Evolutionary conservation across 1,140 invertebrate genomes (phyloP), one percentile per base, ranked within the genome.

Genomic region (Drosophila saltans): DNA sequence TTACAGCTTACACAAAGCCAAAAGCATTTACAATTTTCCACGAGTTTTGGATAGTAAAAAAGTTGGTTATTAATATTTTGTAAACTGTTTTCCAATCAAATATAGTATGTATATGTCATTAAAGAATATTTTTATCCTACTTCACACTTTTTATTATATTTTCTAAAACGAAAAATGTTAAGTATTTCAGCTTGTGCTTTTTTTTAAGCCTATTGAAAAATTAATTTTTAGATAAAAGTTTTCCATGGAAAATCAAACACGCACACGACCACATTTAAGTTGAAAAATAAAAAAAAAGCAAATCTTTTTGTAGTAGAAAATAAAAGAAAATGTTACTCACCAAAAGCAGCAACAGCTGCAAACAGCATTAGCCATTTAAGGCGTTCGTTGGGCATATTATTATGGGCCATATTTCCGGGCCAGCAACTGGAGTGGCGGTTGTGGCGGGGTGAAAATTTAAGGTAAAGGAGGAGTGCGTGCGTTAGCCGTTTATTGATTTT

Each of bases 351-450:
- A 80, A 88, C 83, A 88, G 83, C 82, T 86, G 82, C 76, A 76
- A 69, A 88, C 67, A 88, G 76, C 66, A 80, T 82, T 88, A 88
- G 82, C 82, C 83, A 82, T 72, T 86, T 80, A 55, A 65, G 76
- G 76, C 80, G 76, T 80, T 76, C 83, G 72, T 71, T 80, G 52
- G 79, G 41, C 80, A 80, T 76, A 71, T 72, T 76, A 71, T 72
- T 70, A 56, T 80, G 43, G 70, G 83, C 80, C 82, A 70, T 75
- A 62, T 67, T 85, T 74, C 75, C 64, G 72, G 72, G 71, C 55
- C 66, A 43, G 66, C 74, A 59, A 58, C 4, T 41, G n/a, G 58
- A 48, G 8, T 48, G 43, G 45, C 41, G 36, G 43, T 36, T 62
- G 66, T 61, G 68, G 69, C 62, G 59, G 52, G 45, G 72, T 66